Evolutionary conservation across 2,797 vertebrate species (phyloP), one percentile per base, ranked within the genome.

Genomic region (Ibycter americanus): DNA sequence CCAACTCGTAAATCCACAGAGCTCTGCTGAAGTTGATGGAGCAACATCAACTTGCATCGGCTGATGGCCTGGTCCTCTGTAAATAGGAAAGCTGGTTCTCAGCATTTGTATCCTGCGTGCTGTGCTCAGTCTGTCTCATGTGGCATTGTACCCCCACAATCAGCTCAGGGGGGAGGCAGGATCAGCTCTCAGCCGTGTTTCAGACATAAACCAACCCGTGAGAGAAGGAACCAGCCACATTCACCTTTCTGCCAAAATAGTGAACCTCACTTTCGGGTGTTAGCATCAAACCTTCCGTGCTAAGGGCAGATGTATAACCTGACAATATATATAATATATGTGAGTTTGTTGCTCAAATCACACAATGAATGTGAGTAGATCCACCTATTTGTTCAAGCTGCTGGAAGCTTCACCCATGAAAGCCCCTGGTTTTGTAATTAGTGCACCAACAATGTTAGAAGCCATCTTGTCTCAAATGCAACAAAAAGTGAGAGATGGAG

Each of bases 81-180:
- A 55, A 70, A 56, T 5, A 46, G 16, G 16, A 66, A 62, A 32
- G 21, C 2, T 62, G 10, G 6, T 83, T 73, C 55, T 70, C 38
- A n/a, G 36, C 7, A 9, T 73, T 55, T 80, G 12, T 31, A 51
- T 15, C 42, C 32, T 18, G 2, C 21, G 11, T 40, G 31, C 18
- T 86, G 20, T 15, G 32, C 6, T 8, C 5, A 4, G 18, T 34
- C 56, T 77, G 36, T 29, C 23, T 59, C 44, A 47, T 0, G 0
- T 9, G 52, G 17, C 15, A 25, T n/a, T 3, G 0, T 11, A 8
- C 32, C 11, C 36, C 11, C 27, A 66, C 32, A 71, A 3, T 17
- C 18, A 49, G 14, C 19, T 46, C 31, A 7, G 27, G 6, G 17
- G 21, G 7, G 6, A 2, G n/a, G n/a, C 15, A 49, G 27, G 38